Percentiles rank a stretch among this genome's conserved stretches.
Conservation (phyloP, 2,888 invertebrate genomes). For the Drosophila demipolita region DNA sequence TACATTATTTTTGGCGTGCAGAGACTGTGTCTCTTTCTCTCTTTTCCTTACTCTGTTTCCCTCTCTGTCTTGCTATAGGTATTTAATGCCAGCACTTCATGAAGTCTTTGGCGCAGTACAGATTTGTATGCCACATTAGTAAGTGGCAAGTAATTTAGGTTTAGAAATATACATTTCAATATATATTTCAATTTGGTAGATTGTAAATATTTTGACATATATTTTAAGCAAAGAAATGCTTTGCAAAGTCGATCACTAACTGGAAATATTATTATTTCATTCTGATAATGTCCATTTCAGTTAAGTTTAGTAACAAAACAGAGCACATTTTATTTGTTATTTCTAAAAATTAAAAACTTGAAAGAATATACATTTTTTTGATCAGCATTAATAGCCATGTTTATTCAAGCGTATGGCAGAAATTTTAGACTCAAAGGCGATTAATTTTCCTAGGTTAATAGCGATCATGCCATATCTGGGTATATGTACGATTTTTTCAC, state of each 20-base stretch:
- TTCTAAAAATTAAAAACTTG: not conserved
- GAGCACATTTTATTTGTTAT: not conserved
- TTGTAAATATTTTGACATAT: not conserved
- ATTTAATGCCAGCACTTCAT: conserved; percentile 21
- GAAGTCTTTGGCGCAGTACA: conserved; percentile 3
- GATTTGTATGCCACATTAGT: conserved; percentile 5
- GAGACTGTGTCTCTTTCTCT: not conserved
- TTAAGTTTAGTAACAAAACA: not conserved
- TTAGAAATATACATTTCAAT: not conserved
- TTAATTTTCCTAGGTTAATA: no score
- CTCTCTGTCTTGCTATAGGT: not conserved
- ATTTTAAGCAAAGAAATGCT: not conserved
- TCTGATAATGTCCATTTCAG: not conserved
- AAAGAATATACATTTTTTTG: not conserved
- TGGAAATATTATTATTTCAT: not conserved
- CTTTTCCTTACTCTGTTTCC: not conserved
- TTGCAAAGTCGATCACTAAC: not conserved
- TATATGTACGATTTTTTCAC: not conserved
- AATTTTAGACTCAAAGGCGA: not conserved
- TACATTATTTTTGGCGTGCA: conserved; percentile 42
- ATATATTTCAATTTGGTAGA: not conserved
- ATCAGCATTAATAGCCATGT: not conserved
- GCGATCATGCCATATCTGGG: not conserved
- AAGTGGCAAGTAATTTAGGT: conserved; percentile 12
- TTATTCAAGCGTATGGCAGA: not conserved